Evolutionary conservation across 2,797 vertebrate species (phyloP).

Genomic region (Australoheros facetus): DNA sequence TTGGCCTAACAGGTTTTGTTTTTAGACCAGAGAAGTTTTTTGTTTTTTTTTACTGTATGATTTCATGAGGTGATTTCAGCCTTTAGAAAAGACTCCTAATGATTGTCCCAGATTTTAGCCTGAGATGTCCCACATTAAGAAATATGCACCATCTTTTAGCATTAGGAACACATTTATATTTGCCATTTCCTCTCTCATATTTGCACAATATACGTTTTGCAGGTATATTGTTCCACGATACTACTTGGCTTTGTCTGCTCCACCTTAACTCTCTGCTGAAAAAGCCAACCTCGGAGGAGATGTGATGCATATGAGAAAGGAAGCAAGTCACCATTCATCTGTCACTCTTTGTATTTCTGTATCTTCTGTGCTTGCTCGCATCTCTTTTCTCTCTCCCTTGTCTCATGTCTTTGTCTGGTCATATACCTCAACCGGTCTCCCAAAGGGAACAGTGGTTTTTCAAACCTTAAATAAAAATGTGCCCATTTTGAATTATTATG

Average conservation of each 20-base stretch:
- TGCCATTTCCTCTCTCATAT: background rate
- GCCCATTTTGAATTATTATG: background rate
- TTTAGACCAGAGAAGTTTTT: fast-evolving
- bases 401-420: slow-evolving; percentile 19
- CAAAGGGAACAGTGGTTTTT: background rate
- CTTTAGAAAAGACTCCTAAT: background rate
- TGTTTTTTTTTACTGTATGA: background rate
- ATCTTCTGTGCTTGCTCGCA: background rate
- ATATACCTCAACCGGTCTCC: slow-evolving; percentile 1
- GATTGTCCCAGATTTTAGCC: slow-evolving; percentile 7
- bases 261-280: slow-evolving; percentile 7
- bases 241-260: background rate
- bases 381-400: background rate
- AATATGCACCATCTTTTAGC: background rate
- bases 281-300: background rate
- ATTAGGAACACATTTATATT: background rate
- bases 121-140: slow-evolving; percentile 8
- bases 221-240: background rate
- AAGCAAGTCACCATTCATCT: slow-evolving; percentile 1
- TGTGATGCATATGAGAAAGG: slow-evolving; percentile 13
- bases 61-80: background rate
- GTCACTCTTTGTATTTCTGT: slow-evolving; percentile 17
- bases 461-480: background rate
- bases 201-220: too few relatives aligned
- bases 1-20: fast-evolving